Base-by-base conservation (phyloP, 2,888 invertebrate species). In the Steinernema scapterisci region DNA sequence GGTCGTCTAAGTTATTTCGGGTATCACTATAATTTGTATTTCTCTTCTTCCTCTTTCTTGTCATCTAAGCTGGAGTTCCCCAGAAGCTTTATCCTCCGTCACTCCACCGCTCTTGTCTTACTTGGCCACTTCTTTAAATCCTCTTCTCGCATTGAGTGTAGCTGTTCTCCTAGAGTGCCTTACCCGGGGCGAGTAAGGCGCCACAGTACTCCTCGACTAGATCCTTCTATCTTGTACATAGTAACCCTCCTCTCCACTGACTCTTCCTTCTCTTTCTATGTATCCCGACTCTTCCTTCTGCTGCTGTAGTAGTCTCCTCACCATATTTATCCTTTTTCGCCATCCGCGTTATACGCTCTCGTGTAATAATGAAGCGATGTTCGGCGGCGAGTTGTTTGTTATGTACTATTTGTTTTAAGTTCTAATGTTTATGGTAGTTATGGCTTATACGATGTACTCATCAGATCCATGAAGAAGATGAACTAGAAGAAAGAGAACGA, bases 1-100 rank as follows among this genome's bases (percentile, higher is more conserved):
- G 63, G 63, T 63, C 63, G 63, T 63, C 63, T 63, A 63, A 63
- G 63, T 63, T 63, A 63, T 63, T 63, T 63, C 63, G 63, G 63
- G 63, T 63, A 63, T 25, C 38, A 38, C 63, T 63, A 16, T 63
- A 63, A 63, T 63, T 63, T 63, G 63, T 63, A 63, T 31, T 63
- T 63, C 63, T 63, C 63, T 31, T 63, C 31, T 27, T 31, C 31
- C 31, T 63, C 16, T 63, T 63, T n/a, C 63, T 63, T 31, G 63
- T 63, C 63, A 27, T 23, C 52, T 38, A 38, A 38, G 38, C 19
- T 31, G 63, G 63, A 63, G 63, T 63, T n/a, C 31, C 13, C 63
- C 63, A 25, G 27, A 63, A 63, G 63, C 63, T 63, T 63, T 63
- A 63, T 48, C 48, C 63, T 16, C 16, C 31, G 31, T 31, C 38